These are phyloP conservation scores for Lepidurus packardi DNA, from an alignment of 1,140 invertebrate species.

Conservation along the genomic window DNA sequence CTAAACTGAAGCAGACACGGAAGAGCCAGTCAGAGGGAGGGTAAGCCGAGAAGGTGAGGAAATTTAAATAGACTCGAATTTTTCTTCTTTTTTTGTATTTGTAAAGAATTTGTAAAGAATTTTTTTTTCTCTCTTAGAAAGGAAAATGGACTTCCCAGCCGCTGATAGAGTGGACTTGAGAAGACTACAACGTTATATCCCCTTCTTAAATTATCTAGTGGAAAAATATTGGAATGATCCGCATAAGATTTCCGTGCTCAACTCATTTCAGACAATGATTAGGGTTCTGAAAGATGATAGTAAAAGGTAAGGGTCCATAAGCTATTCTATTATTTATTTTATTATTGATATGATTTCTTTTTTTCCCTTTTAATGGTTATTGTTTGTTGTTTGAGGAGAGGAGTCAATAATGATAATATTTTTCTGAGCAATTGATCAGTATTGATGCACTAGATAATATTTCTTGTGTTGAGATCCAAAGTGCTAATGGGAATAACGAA, in stretches of 20 bases:
- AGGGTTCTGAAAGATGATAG: neutral
- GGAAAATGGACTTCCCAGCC: neutral
- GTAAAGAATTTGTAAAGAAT: neutral
- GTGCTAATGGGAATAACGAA: too few relatives aligned
- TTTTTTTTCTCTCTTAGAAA: neutral
- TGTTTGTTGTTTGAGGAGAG: neutral
- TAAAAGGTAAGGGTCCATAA: neutral
- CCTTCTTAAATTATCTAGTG: neutral
- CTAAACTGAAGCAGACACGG: too few relatives aligned
- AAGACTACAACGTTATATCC: neutral
- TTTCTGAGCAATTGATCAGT: neutral
- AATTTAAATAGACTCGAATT: too few relatives aligned
- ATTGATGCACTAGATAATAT: neutral
- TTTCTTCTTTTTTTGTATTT: too few relatives aligned
- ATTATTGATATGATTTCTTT: neutral
- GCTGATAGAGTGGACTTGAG: neutral
- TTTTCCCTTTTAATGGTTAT: neutral
- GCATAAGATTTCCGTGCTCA: neutral
- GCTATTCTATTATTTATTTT: neutral
- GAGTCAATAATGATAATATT: neutral
- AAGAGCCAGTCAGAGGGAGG: too few relatives aligned
- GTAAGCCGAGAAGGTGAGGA: too few relatives aligned
- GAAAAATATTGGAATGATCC: constrained; percentile 7
- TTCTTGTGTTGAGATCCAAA: too few relatives aligned
- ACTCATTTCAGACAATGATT: neutral